Conservation (phyloP, 1,140 invertebrate species). For the Achroia grisella region DNA sequence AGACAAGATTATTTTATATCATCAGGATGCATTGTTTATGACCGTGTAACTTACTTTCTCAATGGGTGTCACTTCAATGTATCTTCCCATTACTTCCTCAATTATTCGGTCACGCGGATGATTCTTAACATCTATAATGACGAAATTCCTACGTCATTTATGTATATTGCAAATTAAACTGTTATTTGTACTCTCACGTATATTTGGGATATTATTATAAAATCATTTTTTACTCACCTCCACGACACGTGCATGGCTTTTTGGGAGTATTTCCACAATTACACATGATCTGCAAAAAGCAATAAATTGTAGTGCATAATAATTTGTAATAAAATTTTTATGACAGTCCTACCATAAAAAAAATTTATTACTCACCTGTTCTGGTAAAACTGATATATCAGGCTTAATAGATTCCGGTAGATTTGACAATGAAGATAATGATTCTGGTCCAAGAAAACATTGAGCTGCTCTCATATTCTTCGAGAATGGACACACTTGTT, state of each 20-base stretch:
- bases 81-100: conserved; percentile 52
- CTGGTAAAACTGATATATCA: conserved; percentile 7
- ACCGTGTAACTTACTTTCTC: conserved; percentile 46
- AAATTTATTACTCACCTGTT: conserved; percentile 16
- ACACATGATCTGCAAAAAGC: conserved; percentile 24
- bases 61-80: conserved; percentile 34
- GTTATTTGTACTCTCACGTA: conserved; percentile 51
- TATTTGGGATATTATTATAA: too few relatives aligned
- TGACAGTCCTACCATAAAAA: background rate
- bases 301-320: background rate
- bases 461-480: conserved; percentile 55
- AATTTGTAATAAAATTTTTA: background rate
- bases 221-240: conserved; percentile 31
- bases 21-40: conserved; percentile 26
- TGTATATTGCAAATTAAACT: conserved; percentile 1
- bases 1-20: background rate
- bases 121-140: conserved; percentile 44
- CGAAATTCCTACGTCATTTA: conserved; percentile 14
- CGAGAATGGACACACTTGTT: conserved; percentile 26
- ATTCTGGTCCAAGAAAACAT: conserved; percentile 43
- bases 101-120: conserved; percentile 42
- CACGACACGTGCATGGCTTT: conserved; percentile 24
- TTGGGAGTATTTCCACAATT: conserved; percentile 16
- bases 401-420: conserved; percentile 6
- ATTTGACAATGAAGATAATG: conserved; percentile 10